A percentile compares a stretch with the other conserved stretches of the same genome.
Evolutionary conservation across 2,113 vertebrate genomes (phyloP).

Genomic region (Cyprinodon brontotheroides): DNA sequence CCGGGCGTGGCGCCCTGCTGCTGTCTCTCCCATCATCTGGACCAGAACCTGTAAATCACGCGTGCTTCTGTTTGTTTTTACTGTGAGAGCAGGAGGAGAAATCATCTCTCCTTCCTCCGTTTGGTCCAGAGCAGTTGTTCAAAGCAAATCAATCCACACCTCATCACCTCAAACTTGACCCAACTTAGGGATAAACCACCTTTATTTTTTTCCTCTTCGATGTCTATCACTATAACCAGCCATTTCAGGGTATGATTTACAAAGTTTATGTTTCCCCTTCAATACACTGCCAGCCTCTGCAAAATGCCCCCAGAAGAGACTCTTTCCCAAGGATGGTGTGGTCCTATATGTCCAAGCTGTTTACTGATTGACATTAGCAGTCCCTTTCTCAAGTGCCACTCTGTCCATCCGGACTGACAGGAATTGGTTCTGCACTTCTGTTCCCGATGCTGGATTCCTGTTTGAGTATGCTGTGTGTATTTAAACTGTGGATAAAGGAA

Average conservation of each 20-base stretch:
- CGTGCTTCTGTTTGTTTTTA: conserved; percentile 67
- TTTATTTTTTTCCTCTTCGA: neutral
- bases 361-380: conserved; percentile 29
- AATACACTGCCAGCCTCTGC: conserved; percentile 68
- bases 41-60: conserved; percentile 62
- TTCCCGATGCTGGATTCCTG: conserved; percentile 61
- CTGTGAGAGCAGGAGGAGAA: conserved; percentile 22
- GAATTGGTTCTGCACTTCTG: conserved; percentile 13
- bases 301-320: conserved; percentile 25
- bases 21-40: conserved; percentile 12
- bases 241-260: conserved; percentile 7
- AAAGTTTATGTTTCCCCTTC: neutral
- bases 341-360: conserved; percentile 14
- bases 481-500: conserved; percentile 25
- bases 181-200: neutral
- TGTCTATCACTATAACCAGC: conserved; percentile 9
- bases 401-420: conserved; percentile 23
- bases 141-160: conserved; percentile 56
- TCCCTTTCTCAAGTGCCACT: conserved; percentile 56
- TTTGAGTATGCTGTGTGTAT: conserved; percentile 46
- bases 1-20: conserved; percentile 5
- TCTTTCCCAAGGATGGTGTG: conserved; percentile 39
- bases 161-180: conserved; percentile 37
- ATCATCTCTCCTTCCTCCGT: conserved; percentile 20
- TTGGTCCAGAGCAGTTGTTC: conserved; percentile 48